Evolutionary conservation across 2,113 vertebrate genomes (phyloP), one percentile per base, ranked within the genome.

Genomic region (Phylloscopus trochiloides): DNA sequence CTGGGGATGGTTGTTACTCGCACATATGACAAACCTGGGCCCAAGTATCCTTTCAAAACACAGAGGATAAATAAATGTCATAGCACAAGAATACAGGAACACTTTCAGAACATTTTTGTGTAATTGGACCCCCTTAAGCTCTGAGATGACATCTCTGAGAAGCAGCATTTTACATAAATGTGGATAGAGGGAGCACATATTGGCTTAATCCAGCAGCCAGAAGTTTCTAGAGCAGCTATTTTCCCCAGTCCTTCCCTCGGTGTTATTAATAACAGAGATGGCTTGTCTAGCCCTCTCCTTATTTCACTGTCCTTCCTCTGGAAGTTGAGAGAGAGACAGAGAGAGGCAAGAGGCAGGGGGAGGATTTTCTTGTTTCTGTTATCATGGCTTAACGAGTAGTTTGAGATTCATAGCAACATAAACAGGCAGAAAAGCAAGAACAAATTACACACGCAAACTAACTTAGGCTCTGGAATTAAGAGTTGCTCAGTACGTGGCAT

Each of bases 171-270:
- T 80, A 54, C 26, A n/a, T n/a, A 67, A 71, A 32, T 48, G 8
- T 84, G 52, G 31, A 24, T 26, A 70, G 17, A 90, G 6, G 7
- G 20, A 95, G 20, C 7, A 68, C 7, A 7, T 17, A 15, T 21
- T 82, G 61, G 5, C 52, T 84, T 67, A 63, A 62, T 58, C 29
- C 22, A 63, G 24, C 34, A 74, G 48, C 25, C 57, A 82, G 80
- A 91, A 89, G 14, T 81, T 96, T 96, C 86, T 84, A 67, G 61
- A 95, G 45, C n/a, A 55, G 48, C 43, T 83, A 10, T 71, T 90
- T 94, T 48, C 31, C 61, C 22, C 42, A 68, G 26, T 10, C 26
- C 5, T 21, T 22, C 9, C 8, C 8, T 17, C 1, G 1, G 5
- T 34, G 29, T 61, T 86, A 50, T 80, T 77, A 76, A 86, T 50